Conservation (phyloP, 1,140 invertebrate species). For the Carposina sasakii region DNA sequence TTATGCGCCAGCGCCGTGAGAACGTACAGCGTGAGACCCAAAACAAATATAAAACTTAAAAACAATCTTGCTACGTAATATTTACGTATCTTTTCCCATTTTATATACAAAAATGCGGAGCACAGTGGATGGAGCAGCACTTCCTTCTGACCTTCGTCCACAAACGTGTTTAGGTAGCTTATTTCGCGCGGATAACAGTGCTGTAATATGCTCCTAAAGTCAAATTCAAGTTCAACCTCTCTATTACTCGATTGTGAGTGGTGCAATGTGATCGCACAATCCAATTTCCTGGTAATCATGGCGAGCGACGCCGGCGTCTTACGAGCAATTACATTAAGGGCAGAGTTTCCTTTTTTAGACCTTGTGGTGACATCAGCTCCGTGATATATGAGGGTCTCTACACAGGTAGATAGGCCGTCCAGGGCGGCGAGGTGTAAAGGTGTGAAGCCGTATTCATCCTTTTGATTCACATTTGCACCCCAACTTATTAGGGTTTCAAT, state of each 20-base stretch:
- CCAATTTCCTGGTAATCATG: constrained; percentile 83
- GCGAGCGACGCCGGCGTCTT: constrained; percentile 87
- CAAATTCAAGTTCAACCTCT: constrained; percentile 86
- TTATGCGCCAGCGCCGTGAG: constrained; percentile 84
- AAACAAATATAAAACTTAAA: constrained; percentile 85
- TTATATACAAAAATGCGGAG: constrained; percentile 86
- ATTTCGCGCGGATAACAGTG: constrained; percentile 86
- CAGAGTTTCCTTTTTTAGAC: constrained; percentile 87
- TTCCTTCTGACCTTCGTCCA: constrained; percentile 88
- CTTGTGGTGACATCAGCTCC: constrained; percentile 89
- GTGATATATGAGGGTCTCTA: constrained; percentile 85
- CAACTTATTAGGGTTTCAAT: constrained; percentile 82
- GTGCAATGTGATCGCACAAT: constrained; percentile 83
- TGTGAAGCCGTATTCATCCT: constrained; percentile 92
- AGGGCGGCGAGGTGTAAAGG: constrained; percentile 90
- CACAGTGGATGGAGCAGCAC: constrained; percentile 87
- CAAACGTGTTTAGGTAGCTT: constrained; percentile 85
- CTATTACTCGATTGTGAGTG: constrained; percentile 83
- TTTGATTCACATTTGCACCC: constrained; percentile 87
- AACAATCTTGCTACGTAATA: constrained; percentile 86
- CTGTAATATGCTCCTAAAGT: constrained; percentile 85
- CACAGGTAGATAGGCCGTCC: constrained; percentile 87
- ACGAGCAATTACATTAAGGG: constrained; percentile 85
- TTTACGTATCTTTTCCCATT: constrained; percentile 92
- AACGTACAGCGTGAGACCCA: constrained; percentile 85